Conservation (phyloP, 2,797 vertebrate species). For the Coregonus ussuriensis region DNA sequence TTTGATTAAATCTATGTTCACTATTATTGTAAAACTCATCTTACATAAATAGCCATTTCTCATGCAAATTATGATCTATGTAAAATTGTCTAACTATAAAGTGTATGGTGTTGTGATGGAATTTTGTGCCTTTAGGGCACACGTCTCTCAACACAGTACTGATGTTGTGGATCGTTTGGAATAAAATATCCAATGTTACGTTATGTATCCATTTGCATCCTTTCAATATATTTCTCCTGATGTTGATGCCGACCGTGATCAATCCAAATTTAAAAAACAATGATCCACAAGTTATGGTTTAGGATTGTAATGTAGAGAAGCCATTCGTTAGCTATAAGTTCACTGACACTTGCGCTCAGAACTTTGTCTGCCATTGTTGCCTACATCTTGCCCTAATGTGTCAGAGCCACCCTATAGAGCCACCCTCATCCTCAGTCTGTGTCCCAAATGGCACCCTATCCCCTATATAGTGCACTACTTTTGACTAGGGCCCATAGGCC, state of each 20-base stretch:
- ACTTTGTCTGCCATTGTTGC: not conserved
- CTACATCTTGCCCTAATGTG: not conserved
- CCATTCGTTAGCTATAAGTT: not conserved
- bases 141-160: not conserved
- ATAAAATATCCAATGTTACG: not conserved
- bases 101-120: conserved; percentile 25
- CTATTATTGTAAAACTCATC: not conserved
- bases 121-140: conserved; percentile 1
- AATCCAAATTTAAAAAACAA: not conserved
- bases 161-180: not conserved
- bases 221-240: not conserved
- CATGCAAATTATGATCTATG: conserved; percentile 31
- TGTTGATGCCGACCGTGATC: not conserved
- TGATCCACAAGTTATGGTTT: not conserved
- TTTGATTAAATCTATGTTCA: not conserved
- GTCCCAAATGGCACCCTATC: not conserved
- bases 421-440: not conserved
- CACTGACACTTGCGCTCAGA: not conserved
- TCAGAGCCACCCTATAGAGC: not conserved
- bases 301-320: not conserved
- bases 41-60: not conserved
- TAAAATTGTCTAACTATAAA: conserved; percentile 4
- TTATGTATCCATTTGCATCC: not conserved
- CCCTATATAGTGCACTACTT: not conserved
- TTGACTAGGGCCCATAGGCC: not conserved